Conservation (phyloP, 2,113 vertebrate genomes). For the Nerophis ophidion region DNA sequence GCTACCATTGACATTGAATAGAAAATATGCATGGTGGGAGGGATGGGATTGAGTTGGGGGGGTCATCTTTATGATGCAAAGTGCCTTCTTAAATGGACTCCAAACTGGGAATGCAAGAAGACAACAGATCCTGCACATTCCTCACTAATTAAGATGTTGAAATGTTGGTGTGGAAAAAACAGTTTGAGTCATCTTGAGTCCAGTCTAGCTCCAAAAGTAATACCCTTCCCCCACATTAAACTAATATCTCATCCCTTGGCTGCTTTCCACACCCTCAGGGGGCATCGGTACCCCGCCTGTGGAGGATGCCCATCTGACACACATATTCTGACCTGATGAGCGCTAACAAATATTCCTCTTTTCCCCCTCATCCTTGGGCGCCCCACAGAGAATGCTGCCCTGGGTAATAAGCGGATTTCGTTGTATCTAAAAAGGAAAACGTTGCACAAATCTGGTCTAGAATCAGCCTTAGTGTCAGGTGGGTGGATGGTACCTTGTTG, state of each 20-base stretch:
- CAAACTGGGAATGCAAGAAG: conserved; percentile 51
- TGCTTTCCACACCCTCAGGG: conserved; percentile 35
- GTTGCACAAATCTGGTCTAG: no score
- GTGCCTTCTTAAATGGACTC: conserved; percentile 64
- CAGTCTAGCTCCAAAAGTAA: conserved; percentile 27
- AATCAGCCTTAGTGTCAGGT: no score
- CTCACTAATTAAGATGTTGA: conserved; percentile 50
- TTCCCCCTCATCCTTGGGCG: no score
- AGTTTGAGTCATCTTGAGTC: conserved; percentile 35
- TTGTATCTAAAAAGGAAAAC: no score
- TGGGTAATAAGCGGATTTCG: no score
- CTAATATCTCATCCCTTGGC: conserved; percentile 13
- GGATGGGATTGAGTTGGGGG: conserved; percentile 55
- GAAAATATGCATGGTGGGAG: conserved; percentile 50
- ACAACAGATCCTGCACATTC: conserved; percentile 44
- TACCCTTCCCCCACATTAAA: neutral
- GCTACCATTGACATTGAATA: conserved; percentile 58
- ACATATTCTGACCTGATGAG: no score
- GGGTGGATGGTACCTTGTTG: conserved; percentile 77
- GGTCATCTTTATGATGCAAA: conserved; percentile 75
- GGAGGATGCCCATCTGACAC: no score
- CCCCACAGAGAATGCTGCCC: no score
- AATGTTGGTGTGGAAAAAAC: conserved; percentile 30
- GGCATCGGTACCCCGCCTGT: no score
- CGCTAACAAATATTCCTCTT: neutral